Evolutionary conservation across 23 tunicate genomes (phyloP), one percentile per base, ranked within the genome.

Genomic region (Trididemnum clinides): DNA sequence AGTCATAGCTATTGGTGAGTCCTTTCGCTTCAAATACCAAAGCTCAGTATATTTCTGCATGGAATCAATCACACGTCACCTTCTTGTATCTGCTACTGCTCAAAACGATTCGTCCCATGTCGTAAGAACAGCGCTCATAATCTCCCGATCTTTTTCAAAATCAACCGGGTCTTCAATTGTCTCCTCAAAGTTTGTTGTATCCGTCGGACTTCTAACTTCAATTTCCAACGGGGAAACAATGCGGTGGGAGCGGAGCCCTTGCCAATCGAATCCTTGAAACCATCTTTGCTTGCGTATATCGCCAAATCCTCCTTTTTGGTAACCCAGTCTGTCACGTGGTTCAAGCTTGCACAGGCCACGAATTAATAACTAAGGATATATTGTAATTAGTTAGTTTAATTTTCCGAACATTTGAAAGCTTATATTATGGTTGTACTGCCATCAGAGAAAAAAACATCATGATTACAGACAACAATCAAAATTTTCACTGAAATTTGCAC

Each of bases 231-330:
- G 88, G 23, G 91, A 63, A 12, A 26, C 26, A 28, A 82, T 51
- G 1, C 91, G 63, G 22, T 21, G 38, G 26, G 88, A 34, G 19
- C 91, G 58, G 21, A 82, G 83, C 15, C 87, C 97, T 50, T 92
- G 92, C 97, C 97, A 92, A 72, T 92, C 88, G 72, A 92, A 92
- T 19, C 97, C 92, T 33, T 89, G 91, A 69, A 64, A 92, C 97
- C 97, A 92, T 33, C 97, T 36, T 33, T 88, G 92, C 84, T 92
- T 92, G 25, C 97, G 66, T 38, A 92, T 87, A 76, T 92, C 97
- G 33, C 75, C 74, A 2, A 88, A 78, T 4, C 97, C 97, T 1
- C 91, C 89, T 21, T 69, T 72, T 71, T 71, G 82, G 77, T 84
- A 84, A 2, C 97, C 97, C 19, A 92, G 82, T 37, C 97, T 35